These are phyloP conservation scores for Cryptus viduatorius DNA, from an alignment of 2,888 invertebrate genomes.

Conservation along the genomic window DNA sequence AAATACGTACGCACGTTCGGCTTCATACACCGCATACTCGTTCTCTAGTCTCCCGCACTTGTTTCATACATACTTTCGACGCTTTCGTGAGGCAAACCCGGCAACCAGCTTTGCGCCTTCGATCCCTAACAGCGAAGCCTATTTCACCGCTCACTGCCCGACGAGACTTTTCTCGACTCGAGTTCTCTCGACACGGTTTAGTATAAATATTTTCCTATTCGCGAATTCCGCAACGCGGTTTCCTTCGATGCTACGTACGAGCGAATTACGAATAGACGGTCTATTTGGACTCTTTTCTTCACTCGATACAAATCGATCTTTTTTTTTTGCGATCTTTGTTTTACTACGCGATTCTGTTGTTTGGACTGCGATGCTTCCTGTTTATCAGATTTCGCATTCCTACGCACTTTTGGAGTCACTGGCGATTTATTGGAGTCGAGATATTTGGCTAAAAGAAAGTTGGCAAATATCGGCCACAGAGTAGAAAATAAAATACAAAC, in stretches of 20 bases:
- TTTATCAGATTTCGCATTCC: not conserved
- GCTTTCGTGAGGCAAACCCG: slow-evolving; percentile 46
- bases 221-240: slow-evolving; percentile 51
- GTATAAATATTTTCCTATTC: slow-evolving; percentile 75
- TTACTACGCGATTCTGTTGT: not conserved
- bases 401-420: no score
- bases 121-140: slow-evolving; percentile 55
- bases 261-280: slow-evolving; percentile 61
- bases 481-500: no score
- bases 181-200: slow-evolving; percentile 60
- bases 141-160: slow-evolving; percentile 54
- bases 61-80: slow-evolving; percentile 8
- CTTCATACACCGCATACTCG: slow-evolving; percentile 46
- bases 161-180: slow-evolving; percentile 31
- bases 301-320: not conserved
- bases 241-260: slow-evolving; percentile 26
- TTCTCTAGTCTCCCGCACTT: slow-evolving; percentile 24
- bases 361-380: slow-evolving; percentile 14
- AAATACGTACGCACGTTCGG: slow-evolving; percentile 47
- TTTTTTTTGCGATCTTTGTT: slow-evolving; percentile 5
- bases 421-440: no score
- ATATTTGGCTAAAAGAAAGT: no score
- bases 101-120: slow-evolving; percentile 30
- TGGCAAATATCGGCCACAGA: no score
- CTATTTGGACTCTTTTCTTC: slow-evolving; percentile 22